phyloP scores from a whole-genome alignment of 2,888 invertebrate species.

The Crematogaster levior region DNA sequence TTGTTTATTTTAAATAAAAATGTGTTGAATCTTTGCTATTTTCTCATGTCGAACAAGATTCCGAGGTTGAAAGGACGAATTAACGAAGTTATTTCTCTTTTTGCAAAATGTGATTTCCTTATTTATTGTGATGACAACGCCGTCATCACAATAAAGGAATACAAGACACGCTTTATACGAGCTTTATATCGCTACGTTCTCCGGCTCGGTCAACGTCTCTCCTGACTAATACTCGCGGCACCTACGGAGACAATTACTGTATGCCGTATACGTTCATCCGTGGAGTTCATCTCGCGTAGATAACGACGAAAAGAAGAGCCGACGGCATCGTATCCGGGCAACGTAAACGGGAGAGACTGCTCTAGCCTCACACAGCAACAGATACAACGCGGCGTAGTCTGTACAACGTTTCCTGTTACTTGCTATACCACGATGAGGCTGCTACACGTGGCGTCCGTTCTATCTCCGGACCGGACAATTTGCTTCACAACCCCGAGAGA shows the following conservation, averaged over 20 bases:
- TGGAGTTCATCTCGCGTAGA: constrained; percentile 78
- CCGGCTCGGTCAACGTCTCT: constrained; percentile 8
- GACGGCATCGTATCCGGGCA: constrained; percentile 66
- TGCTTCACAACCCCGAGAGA: constrained; percentile 80
- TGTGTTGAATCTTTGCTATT: background rate
- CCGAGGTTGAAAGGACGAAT: background rate
- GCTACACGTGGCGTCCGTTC: constrained; percentile 73
- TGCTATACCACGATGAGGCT: constrained; percentile 74
- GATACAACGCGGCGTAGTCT: constrained; percentile 61
- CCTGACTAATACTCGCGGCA: constrained; percentile 77
- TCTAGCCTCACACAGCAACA: constrained; percentile 68
- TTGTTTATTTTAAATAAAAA: no score
- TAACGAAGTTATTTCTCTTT: background rate
- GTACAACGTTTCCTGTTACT: constrained; percentile 83
- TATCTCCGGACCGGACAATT: constrained; percentile 80
- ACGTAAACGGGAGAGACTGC: constrained; percentile 75
- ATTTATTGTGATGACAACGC: background rate
- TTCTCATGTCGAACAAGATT: background rate
- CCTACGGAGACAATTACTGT: constrained; percentile 83
- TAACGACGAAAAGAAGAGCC: constrained; percentile 57
- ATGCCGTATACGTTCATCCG: constrained; percentile 82
- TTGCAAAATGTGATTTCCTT: background rate
- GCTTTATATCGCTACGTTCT: constrained; percentile 20
- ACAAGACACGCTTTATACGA: background rate
- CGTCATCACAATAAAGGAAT: background rate